A percentile compares a stretch with the other conserved stretches of the same genome.
These are phyloP conservation scores for Vimba vimba DNA, from an alignment of 2,113 vertebrate genomes.

Conservation along the genomic window DNA sequence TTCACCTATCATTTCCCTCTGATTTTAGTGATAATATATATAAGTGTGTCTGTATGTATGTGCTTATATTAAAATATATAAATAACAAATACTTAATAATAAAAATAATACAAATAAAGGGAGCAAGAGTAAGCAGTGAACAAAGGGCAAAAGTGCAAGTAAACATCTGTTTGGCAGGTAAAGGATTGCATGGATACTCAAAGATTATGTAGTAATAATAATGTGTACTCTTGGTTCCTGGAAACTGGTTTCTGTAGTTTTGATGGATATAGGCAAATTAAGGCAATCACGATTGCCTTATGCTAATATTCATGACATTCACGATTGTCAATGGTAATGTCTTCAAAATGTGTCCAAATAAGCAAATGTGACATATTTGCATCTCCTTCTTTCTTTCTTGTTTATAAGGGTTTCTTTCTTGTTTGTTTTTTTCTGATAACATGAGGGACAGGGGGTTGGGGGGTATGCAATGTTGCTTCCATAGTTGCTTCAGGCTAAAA, in stretches of 20 bases:
- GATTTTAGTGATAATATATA: too few species aligned
- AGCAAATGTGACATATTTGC: neutral
- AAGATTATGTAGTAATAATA: neutral
- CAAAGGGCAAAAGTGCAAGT: neutral
- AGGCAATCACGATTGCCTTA: neutral
- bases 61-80: too few species aligned
- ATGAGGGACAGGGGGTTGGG: neutral
- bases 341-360: neutral
- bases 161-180: conserved; percentile 12
- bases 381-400: neutral
- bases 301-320: too few species aligned
- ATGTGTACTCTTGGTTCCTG: neutral
- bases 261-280: neutral
- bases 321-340: too few species aligned
- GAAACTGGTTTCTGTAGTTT: neutral
- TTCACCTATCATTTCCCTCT: too few species aligned
- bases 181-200: conserved; percentile 1
- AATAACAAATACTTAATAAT: too few species aligned
- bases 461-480: neutral
- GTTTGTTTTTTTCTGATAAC: neutral
- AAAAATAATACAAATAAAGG: neutral
- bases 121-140: neutral
- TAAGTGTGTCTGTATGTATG: too few species aligned
- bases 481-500: conserved; percentile 7
- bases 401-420: neutral